phyloP scores from a whole-genome alignment of 2,113 vertebrate species.

The Columba livia region DNA sequence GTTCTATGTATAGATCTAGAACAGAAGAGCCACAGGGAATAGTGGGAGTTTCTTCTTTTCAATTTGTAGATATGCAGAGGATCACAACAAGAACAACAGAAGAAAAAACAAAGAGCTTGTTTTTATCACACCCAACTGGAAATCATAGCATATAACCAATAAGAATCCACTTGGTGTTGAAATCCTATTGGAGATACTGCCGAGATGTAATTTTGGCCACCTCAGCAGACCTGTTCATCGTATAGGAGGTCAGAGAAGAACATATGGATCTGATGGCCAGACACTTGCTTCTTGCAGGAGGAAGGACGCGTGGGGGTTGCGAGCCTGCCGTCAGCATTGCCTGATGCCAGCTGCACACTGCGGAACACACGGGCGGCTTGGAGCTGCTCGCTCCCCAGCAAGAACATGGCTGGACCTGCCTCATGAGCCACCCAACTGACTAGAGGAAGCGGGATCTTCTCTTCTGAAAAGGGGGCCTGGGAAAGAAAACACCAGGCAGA shows the following conservation, averaged over 20 bases:
- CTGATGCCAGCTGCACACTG: background rate
- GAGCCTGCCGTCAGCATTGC: background rate
- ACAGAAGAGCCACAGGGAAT: background rate
- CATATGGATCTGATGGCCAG: background rate
- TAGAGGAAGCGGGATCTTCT: background rate
- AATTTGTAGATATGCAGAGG: background rate
- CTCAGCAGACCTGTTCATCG: background rate
- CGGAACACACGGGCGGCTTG: fast-evolving
- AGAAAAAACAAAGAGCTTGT: background rate
- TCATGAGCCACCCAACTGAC: background rate
- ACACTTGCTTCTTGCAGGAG: background rate
- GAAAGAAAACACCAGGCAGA: background rate
- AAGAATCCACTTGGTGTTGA: background rate
- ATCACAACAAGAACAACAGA: background rate
- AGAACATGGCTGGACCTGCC: background rate
- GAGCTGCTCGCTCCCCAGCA: background rate
- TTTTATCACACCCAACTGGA: background rate
- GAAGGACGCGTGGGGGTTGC: background rate
- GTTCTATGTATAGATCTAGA: background rate
- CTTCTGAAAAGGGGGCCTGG: background rate
- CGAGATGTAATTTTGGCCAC: background rate
- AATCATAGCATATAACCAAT: background rate
- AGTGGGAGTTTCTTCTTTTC: background rate
- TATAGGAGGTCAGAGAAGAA: background rate
- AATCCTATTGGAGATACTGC: background rate